Percentiles rank a stretch among this genome's conserved stretches.
phyloP scores from a whole-genome alignment of 2,888 invertebrate genomes.

The Marronus borbonicus region DNA sequence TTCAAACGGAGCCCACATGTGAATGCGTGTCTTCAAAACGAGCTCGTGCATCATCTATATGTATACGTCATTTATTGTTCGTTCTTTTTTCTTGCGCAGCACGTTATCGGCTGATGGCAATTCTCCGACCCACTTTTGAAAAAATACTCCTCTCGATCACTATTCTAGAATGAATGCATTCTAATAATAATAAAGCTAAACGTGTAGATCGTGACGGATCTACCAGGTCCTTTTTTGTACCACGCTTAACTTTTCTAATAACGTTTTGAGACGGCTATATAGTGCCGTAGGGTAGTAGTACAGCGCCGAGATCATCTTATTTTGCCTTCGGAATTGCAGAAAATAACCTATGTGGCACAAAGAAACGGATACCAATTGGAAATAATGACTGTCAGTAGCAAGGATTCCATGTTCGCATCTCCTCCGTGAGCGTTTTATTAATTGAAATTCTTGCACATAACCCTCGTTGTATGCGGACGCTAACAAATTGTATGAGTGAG shows the following conservation, averaged over 20 bases:
- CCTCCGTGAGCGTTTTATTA: conserved; percentile 15
- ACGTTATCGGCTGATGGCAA: conserved; percentile 9
- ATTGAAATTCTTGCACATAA: conserved; percentile 16
- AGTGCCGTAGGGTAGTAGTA: background rate
- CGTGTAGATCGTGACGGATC: conserved; percentile 13
- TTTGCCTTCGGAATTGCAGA: background rate
- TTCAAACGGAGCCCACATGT: background rate
- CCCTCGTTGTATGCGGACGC: background rate
- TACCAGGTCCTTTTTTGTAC: conserved; percentile 12
- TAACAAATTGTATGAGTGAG: background rate
- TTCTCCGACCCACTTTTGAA: conserved; percentile 27
- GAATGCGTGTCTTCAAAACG: background rate
- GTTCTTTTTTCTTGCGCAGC: background rate
- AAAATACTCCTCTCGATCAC: conserved; percentile 13
- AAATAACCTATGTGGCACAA: background rate
- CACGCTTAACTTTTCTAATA: conserved; percentile 23
- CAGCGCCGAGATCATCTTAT: background rate
- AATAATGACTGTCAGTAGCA: conserved; percentile 25
- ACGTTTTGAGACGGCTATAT: conserved; percentile 7
- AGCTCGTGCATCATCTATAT: background rate
- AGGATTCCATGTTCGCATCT: conserved; percentile 1
- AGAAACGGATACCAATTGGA: conserved; percentile 14
- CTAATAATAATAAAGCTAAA: conserved; percentile 19
- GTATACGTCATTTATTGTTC: conserved; percentile 3
- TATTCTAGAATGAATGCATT: conserved; percentile 8